These are phyloP conservation scores for Epizoanthus scotinus DNA, from an alignment of 92 coral and sea anemone species.

Conservation along the genomic window DNA sequence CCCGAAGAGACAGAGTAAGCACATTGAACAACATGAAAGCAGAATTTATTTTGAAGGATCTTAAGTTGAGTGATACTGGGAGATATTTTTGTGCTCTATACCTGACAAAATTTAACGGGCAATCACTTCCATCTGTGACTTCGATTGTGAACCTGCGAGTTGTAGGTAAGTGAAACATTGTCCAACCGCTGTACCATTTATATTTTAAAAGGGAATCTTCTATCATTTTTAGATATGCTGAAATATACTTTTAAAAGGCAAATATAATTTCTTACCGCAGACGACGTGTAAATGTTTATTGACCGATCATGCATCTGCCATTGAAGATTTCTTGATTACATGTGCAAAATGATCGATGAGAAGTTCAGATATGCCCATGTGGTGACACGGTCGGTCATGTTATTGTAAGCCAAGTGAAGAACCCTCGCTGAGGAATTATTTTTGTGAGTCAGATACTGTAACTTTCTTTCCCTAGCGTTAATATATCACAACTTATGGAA, in stretches of 20 bases:
- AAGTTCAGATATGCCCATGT: neutral
- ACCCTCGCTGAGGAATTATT: neutral
- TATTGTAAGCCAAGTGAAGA: neutral
- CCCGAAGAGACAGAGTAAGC: constrained; percentile 9
- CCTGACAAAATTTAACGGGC: no score
- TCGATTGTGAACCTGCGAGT: constrained; percentile 20
- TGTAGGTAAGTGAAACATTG: constrained; percentile 12
- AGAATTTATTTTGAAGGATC: constrained; percentile 22
- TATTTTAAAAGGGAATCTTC: no score
- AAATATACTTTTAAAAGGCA: neutral
- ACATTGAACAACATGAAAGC: neutral
- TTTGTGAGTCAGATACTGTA: neutral
- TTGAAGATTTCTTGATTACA: neutral
- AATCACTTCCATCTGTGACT: neutral
- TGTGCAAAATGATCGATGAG: neutral
- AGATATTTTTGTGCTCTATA: constrained; percentile 21
- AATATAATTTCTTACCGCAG: neutral
- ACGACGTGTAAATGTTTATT: neutral
- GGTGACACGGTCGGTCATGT: neutral
- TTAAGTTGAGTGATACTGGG: constrained; percentile 15
- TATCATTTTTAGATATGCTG: neutral
- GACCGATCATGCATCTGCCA: neutral
- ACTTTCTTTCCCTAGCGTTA: neutral
- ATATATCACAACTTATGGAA: neutral
- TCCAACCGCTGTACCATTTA: no score